Percentiles rank a stretch among this genome's conserved stretches.
Conservation (phyloP, 2,888 invertebrate genomes). For the Empis stercorea region DNA sequence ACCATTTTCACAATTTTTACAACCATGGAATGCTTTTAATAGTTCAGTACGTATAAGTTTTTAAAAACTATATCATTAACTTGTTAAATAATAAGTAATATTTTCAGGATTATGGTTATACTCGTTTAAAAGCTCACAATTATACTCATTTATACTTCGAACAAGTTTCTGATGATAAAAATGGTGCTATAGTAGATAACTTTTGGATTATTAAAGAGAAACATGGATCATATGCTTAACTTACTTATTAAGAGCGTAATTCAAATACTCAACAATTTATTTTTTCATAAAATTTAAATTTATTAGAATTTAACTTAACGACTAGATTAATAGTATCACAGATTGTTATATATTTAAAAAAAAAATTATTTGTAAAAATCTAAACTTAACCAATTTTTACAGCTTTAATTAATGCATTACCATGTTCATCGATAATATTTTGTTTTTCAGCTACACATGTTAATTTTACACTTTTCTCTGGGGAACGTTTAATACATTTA, state of each 20-base stretch:
- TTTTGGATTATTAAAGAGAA: conserved; percentile 53
- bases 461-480: conserved; percentile 40
- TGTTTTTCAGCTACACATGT: conserved; percentile 45
- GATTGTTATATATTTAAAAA: no score
- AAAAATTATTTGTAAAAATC: no score
- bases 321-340: no score
- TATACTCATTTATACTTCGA: conserved; percentile 75
- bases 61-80: no score
- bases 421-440: conserved; percentile 24
- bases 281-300: neutral
- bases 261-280: no score
- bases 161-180: conserved; percentile 66
- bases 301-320: neutral
- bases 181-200: conserved; percentile 53
- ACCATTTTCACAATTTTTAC: conserved; percentile 43
- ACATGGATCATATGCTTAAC: conserved; percentile 21
- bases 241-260: neutral
- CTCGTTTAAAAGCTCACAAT: conserved; percentile 67
- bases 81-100: no score
- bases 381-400: conserved; percentile 11
- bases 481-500: conserved; percentile 39
- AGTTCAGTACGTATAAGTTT: conserved; percentile 39
- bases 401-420: conserved; percentile 24
- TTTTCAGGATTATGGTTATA: conserved; percentile 76
- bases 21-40: conserved; percentile 73